These are phyloP conservation scores for Nesogale talazaci DNA, from an alignment of 2,113 vertebrate species.

Conservation along the genomic window DNA sequence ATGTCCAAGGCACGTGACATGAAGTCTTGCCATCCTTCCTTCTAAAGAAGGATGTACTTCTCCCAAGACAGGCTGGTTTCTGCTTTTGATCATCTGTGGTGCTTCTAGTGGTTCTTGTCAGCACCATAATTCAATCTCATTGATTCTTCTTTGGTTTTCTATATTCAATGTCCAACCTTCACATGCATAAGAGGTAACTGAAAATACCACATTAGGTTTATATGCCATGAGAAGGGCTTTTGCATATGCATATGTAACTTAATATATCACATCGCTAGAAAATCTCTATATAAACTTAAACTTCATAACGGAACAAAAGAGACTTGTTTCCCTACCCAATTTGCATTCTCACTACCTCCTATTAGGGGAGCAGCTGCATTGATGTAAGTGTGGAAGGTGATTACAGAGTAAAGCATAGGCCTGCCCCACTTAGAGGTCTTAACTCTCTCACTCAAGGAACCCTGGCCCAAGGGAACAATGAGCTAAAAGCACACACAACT, in stretches of 20 bases:
- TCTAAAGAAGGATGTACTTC: too few species aligned
- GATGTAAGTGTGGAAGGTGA: accelerated
- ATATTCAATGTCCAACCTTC: too few species aligned
- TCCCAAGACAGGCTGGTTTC: too few species aligned
- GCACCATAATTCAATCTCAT: too few species aligned
- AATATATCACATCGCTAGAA: background rate
- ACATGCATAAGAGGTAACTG: too few species aligned
- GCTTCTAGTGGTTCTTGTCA: too few species aligned
- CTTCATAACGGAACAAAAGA: background rate
- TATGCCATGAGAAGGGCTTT: background rate
- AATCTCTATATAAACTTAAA: background rate
- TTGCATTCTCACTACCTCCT: background rate
- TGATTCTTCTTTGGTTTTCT: too few species aligned
- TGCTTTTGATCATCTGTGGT: too few species aligned
- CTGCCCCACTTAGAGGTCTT: background rate
- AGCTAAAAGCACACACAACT: background rate
- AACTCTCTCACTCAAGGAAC: background rate
- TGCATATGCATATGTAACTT: background rate
- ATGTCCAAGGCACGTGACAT: too few species aligned
- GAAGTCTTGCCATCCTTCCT: too few species aligned
- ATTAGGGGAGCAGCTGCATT: background rate
- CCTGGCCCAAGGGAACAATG: background rate
- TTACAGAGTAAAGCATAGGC: background rate
- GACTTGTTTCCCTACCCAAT: background rate
- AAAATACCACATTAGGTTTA: background rate